A percentile compares a stretch with the other conserved stretches of the same genome.
Conservation (phyloP, 2,888 invertebrate genomes). For the Oligia fasciuncula region DNA sequence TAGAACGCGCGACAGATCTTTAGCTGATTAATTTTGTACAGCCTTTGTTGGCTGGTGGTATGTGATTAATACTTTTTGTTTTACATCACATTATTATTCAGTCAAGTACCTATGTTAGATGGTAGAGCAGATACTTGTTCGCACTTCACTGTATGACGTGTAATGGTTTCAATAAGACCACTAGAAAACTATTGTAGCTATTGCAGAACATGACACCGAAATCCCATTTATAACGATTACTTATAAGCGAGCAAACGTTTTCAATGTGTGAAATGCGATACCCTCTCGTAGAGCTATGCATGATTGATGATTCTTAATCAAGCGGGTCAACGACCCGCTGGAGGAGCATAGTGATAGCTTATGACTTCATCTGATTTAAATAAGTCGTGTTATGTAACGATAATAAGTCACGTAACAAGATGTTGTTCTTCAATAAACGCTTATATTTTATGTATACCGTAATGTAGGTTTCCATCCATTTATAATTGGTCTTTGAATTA, state of each 20-base stretch:
- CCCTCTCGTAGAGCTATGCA: slow-evolving; percentile 78
- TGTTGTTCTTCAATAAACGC: slow-evolving; percentile 42
- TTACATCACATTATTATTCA: slow-evolving; percentile 5
- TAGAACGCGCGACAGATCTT: slow-evolving; percentile 47
- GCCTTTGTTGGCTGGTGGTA: slow-evolving; percentile 16
- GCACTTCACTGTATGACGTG: slow-evolving; percentile 18
- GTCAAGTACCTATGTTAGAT: neutral
- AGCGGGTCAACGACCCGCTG: slow-evolving; percentile 80
- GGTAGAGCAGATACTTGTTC: slow-evolving; percentile 18
- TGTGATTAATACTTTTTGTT: slow-evolving; percentile 32
- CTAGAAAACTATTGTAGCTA: slow-evolving; percentile 28
- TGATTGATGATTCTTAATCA: slow-evolving; percentile 89
- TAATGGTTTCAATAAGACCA: slow-evolving; percentile 33
- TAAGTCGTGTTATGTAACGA: slow-evolving; percentile 75
- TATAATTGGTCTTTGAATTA: slow-evolving; percentile 68
- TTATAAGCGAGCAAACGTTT: slow-evolving; percentile 70
- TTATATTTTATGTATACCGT: slow-evolving; percentile 17
- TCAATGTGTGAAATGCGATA: slow-evolving; percentile 83
- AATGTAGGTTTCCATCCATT: slow-evolving; percentile 46
- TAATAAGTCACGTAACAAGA: slow-evolving; percentile 59
- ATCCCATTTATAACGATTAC: slow-evolving; percentile 68
- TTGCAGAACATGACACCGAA: slow-evolving; percentile 63
- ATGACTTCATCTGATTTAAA: slow-evolving; percentile 81
- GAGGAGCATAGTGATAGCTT: slow-evolving; percentile 75
- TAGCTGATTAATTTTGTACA: slow-evolving; percentile 45